A percentile compares a stretch with the other conserved stretches of the same genome.
These are phyloP conservation scores for Silurus glanis DNA, from an alignment of 2,113 vertebrate genomes.

Conservation along the genomic window DNA sequence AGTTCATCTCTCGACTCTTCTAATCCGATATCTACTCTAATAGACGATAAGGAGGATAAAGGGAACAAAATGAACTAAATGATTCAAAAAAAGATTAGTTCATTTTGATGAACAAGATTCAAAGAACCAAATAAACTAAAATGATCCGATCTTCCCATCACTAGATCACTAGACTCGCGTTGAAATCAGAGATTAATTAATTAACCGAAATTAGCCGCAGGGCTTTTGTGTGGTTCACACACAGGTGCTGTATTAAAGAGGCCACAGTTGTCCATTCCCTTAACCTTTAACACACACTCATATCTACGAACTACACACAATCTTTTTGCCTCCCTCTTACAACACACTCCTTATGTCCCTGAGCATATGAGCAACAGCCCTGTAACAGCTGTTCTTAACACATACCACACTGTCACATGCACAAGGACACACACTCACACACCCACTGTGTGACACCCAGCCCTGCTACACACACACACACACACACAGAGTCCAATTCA, in stretches of 20 bases:
- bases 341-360: constrained; percentile 28
- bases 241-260: constrained; percentile 60
- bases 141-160: too few relatives aligned
- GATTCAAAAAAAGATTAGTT: too few relatives aligned
- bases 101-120: too few relatives aligned
- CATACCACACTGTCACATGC: constrained; percentile 23
- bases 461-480: constrained; percentile 15
- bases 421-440: constrained; percentile 18
- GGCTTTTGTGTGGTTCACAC: constrained; percentile 29
- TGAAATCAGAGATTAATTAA: not conserved
- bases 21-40: too few relatives aligned
- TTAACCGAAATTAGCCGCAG: not conserved
- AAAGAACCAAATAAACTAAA: too few relatives aligned
- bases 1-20: too few relatives aligned
- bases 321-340: not conserved
- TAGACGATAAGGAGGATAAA: too few relatives aligned
- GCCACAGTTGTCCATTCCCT: constrained; percentile 63
- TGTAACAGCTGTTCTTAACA: constrained; percentile 65
- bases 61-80: too few relatives aligned
- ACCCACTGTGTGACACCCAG: not conserved
- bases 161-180: too few relatives aligned
- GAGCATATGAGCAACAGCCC: constrained; percentile 62
- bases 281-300: constrained; percentile 11
- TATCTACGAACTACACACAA: not conserved
- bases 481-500: not conserved